Conservation (phyloP, 1,140 invertebrate genomes). For the Sycobia sp. region DNA sequence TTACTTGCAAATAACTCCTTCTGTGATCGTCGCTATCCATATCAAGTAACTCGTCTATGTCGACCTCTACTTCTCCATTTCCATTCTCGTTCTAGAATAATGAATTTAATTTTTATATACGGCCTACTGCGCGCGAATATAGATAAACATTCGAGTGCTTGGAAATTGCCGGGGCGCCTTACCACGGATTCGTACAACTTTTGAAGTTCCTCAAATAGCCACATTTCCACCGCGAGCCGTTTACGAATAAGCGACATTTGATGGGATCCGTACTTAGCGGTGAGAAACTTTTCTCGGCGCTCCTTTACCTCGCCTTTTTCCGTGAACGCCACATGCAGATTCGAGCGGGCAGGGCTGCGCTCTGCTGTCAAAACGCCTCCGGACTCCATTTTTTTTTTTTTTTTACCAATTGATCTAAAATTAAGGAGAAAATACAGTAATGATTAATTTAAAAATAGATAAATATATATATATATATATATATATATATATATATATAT, state of each 20-base stretch:
- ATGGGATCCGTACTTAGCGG: constrained; percentile 94
- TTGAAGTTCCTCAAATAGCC: constrained; percentile 94
- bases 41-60: constrained; percentile 91
- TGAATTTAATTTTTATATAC: neutral
- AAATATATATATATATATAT: too few relatives aligned
- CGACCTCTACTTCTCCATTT: constrained; percentile 84
- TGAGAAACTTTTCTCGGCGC: constrained; percentile 90
- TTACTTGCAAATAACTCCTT: constrained; percentile 81
- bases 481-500: too few relatives aligned
- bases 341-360: constrained; percentile 76
- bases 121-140: neutral
- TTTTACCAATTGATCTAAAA: too few relatives aligned
- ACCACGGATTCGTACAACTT: constrained; percentile 84
- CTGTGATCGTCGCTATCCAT: constrained; percentile 87
- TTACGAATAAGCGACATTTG: constrained; percentile 97
- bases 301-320: constrained; percentile 87
- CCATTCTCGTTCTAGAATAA: constrained; percentile 63
- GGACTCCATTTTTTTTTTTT: constrained; percentile 53
- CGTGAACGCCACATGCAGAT: constrained; percentile 85
- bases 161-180: too few relatives aligned
- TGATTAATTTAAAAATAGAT: too few relatives aligned
- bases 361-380: constrained; percentile 63
- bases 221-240: constrained; percentile 93
- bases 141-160: too few relatives aligned
- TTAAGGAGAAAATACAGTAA: too few relatives aligned